A percentile compares a stretch with the other conserved stretches of the same genome.
These are phyloP conservation scores for Agraylea sexmaculata DNA, from an alignment of 1,140 invertebrate species.

Conservation along the genomic window DNA sequence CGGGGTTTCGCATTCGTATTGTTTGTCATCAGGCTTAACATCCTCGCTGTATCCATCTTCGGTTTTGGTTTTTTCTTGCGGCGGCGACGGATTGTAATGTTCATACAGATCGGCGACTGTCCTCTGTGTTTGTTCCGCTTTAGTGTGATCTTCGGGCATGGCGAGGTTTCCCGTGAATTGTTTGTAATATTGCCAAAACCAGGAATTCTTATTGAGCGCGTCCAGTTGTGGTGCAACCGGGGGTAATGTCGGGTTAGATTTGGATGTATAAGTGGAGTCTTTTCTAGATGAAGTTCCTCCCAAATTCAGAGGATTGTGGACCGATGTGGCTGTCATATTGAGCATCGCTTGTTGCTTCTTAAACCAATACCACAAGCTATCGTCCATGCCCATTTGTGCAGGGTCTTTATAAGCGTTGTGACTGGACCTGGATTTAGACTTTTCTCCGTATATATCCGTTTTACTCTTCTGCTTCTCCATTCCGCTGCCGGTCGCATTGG, in stretches of 20 bases:
- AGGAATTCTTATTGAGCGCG: constrained; percentile 42
- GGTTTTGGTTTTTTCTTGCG: constrained; percentile 1
- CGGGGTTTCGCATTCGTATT: constrained; percentile 19
- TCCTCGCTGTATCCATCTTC: constrained; percentile 13
- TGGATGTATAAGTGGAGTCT: constrained; percentile 17
- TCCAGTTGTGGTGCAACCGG: constrained; percentile 30
- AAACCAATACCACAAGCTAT: constrained; percentile 56
- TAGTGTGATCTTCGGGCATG: constrained; percentile 33
- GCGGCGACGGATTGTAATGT: background rate
- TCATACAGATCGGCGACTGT: background rate
- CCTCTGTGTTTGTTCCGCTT: constrained; percentile 17
- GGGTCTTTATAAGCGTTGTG: constrained; percentile 27
- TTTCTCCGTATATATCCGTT: constrained; percentile 26
- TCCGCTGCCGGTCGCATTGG: constrained; percentile 31
- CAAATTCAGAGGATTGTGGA: constrained; percentile 20
- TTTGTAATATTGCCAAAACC: constrained; percentile 67
- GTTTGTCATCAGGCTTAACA: constrained; percentile 11
- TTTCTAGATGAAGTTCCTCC: constrained; percentile 11
- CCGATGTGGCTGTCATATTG: constrained; percentile 29
- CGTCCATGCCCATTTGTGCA: constrained; percentile 47
- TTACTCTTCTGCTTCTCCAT: constrained; percentile 33
- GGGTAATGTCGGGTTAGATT: constrained; percentile 34
- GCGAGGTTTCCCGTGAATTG: constrained; percentile 44
- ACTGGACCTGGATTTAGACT: constrained; percentile 29
- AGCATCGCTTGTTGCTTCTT: constrained; percentile 53